These are phyloP conservation scores for Epicauta chinensis DNA, from an alignment of 1,140 invertebrate species.

Conservation along the genomic window DNA sequence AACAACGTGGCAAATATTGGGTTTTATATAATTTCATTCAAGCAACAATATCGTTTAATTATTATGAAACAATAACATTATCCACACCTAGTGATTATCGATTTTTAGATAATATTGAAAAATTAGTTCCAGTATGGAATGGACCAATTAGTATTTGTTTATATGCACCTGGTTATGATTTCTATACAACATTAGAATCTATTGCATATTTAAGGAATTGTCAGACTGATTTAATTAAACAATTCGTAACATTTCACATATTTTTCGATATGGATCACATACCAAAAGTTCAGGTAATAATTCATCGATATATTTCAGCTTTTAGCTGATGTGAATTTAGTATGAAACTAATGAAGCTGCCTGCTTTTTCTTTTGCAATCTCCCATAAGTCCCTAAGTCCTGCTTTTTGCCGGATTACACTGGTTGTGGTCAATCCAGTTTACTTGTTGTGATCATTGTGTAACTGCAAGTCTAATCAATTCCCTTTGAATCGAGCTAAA, in stretches of 20 bases:
- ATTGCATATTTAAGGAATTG: conserved; percentile 52
- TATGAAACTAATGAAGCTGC: no score
- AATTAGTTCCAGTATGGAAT: conserved; percentile 32
- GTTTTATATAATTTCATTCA: conserved; percentile 77
- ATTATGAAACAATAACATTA: conserved; percentile 62
- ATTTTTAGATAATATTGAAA: conserved; percentile 23
- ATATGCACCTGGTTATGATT: conserved; percentile 60
- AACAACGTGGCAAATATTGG: conserved; percentile 74
- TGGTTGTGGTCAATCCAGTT: no score
- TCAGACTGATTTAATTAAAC: conserved; percentile 42
- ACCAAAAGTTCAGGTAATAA: conserved; percentile 40
- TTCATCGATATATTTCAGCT: no score
- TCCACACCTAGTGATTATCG: conserved; percentile 51
- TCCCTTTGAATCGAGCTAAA: no score
- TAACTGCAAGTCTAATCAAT: no score
- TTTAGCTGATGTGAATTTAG: no score
- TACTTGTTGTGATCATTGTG: no score
- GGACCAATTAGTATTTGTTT: conserved; percentile 62
- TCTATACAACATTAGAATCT: conserved; percentile 47
- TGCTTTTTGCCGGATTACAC: no score
- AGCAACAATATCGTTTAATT: conserved; percentile 43
- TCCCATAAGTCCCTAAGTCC: no score
- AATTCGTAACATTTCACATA: conserved; percentile 57
- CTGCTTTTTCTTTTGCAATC: no score
- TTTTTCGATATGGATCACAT: conserved; percentile 56